These are phyloP conservation scores for Caenorhabditis uteleia DNA, from an alignment of 2,888 invertebrate species.

Conservation along the genomic window DNA sequence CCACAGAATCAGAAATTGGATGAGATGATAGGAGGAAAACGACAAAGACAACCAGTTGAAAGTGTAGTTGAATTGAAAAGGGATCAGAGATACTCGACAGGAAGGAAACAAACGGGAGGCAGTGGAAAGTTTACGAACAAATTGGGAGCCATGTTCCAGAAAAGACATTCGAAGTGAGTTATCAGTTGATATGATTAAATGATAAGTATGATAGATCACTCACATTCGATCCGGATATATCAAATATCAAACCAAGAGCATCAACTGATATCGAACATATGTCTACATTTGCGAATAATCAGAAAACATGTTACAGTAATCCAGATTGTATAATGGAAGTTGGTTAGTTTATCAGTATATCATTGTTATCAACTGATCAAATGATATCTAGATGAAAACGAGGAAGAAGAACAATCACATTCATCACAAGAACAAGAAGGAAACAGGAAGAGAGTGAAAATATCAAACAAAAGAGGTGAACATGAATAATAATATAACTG, in stretches of 20 bases:
- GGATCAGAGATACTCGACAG: slow-evolving; percentile 23
- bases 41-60: slow-evolving; percentile 21
- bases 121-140: not conserved
- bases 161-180: slow-evolving; percentile 29
- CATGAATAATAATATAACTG: not conserved
- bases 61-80: slow-evolving; percentile 36
- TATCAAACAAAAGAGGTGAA: slow-evolving; percentile 25
- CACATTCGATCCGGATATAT: slow-evolving; percentile 5
- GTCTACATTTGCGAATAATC: slow-evolving; percentile 2
- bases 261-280: slow-evolving; percentile 29
- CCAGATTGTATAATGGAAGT: slow-evolving; percentile 35
- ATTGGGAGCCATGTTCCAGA: slow-evolving; percentile 26
- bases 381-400: too few species aligned
- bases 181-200: not conserved
- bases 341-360: slow-evolving; percentile 6
- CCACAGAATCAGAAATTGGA: slow-evolving; percentile 47
- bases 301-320: slow-evolving; percentile 29
- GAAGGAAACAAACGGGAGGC: slow-evolving; percentile 20
- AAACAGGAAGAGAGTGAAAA: slow-evolving; percentile 1
- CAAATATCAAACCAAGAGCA: slow-evolving; percentile 18
- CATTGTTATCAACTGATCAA: not conserved
- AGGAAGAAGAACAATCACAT: not conserved
- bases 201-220: not conserved
- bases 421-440: not conserved
- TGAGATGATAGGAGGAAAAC: slow-evolving; percentile 16